Base-by-base conservation (phyloP, 2,113 vertebrate species). In the Rousettus leschenaultii region DNA sequence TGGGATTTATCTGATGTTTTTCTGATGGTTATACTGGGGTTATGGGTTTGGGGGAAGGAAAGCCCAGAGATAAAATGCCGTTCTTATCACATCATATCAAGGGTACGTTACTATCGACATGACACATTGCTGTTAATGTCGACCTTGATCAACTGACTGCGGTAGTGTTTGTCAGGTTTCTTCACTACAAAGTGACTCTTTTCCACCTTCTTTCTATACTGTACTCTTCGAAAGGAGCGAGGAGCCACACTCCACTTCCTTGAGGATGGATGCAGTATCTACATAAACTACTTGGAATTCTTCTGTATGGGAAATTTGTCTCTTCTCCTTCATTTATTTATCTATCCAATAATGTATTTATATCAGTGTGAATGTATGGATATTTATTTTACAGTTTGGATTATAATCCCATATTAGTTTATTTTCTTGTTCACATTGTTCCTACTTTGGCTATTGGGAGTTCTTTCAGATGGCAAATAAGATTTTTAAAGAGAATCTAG, bases 401-500 rank as follows among this genome's bases (percentile, higher is more conserved):
- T 48, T 95, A 40, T 53, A 82, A 84, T 53, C n/a, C 16, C 85
- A n/a, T 24, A 78, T 10, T 63, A 68, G 22, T 78, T 92, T 33
- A 73, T 73, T 71, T 92, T 77, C 12, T 88, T 61, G 78, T 33
- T 83, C 24, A 40, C 82, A 28, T 45, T 78, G 22, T 77, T 71
- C 45, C 18, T 35, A 38, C 63, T 75, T 79, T 70, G 51, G 78
- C 48, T 70, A 43, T 61, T 45, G 48, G 15, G 28, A 61, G 65
- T 70, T 83, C 75, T 87, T 90, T 68, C 63, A 53, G 16, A 33
- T 75, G 43, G 57, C 16, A 24, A 86, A 68, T 78, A 35, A 48
- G 55, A 86, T 80, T 77, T 93, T 90, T 89, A 21, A 87, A 77
- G 86, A 78, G 63, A 91, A 59, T 53, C 59, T 71, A 78, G 74